These are phyloP conservation scores for Meriones unguiculatus DNA, from an alignment of 2,113 vertebrate species.

Conservation along the genomic window DNA sequence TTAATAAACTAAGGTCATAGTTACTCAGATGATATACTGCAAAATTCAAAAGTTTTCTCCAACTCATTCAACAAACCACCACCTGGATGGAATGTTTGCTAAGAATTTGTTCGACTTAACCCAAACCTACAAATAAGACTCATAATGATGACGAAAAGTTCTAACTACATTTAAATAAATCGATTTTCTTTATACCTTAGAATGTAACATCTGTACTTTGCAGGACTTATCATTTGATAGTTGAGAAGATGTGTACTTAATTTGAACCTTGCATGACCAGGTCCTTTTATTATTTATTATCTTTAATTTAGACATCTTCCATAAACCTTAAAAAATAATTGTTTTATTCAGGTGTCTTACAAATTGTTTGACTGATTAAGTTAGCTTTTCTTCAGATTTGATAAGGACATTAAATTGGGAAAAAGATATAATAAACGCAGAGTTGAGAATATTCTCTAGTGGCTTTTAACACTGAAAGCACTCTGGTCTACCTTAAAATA, in stretches of 20 bases:
- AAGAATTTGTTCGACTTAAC: background rate
- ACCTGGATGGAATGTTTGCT: background rate
- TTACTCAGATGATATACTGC: background rate
- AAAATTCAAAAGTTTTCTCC: constrained; percentile 20
- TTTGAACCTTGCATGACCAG: background rate
- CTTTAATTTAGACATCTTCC: background rate
- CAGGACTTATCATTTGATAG: background rate
- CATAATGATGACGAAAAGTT: background rate
- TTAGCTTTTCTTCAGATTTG: background rate
- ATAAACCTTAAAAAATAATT: constrained; percentile 11
- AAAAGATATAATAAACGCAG: background rate
- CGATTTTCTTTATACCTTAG: background rate
- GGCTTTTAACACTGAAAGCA: constrained; percentile 36
- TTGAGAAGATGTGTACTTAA: background rate
- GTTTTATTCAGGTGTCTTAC: background rate
- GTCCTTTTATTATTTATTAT: background rate
- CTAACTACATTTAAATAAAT: background rate
- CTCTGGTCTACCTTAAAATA: constrained; percentile 4
- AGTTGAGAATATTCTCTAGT: constrained; percentile 33
- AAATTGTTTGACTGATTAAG: background rate
- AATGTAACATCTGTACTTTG: background rate
- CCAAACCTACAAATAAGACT: background rate
- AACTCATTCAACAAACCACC: background rate
- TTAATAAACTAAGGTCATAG: background rate
- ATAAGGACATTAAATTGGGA: constrained; percentile 18